Percentiles rank a stretch among this genome's conserved stretches.
These are phyloP conservation scores for Cebidichthys violaceus DNA, from an alignment of 2,113 vertebrate genomes.

Conservation along the genomic window DNA sequence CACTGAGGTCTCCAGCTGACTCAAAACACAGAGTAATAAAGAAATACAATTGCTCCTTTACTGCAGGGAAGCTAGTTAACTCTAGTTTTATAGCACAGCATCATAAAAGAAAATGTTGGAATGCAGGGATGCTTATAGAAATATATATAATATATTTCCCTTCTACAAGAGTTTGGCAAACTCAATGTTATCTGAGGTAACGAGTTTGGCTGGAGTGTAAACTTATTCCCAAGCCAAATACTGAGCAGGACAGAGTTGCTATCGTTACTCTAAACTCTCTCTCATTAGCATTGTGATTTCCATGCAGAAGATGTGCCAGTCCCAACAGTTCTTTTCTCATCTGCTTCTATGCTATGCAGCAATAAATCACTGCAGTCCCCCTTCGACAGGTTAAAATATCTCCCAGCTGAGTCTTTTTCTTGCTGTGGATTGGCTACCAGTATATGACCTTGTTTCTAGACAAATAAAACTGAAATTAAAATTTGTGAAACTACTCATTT, in stretches of 20 bases:
- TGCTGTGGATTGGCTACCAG: not conserved
- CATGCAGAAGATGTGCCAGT: slow-evolving; percentile 3
- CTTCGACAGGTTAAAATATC: not conserved
- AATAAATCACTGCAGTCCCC: not conserved
- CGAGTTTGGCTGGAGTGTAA: not conserved
- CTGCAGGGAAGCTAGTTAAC: not conserved
- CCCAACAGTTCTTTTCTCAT: not conserved
- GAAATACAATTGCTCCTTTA: not conserved
- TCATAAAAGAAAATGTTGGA: not conserved
- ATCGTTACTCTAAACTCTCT: not conserved
- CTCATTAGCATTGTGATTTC: not conserved
- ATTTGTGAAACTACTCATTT: fast-evolving
- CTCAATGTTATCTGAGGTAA: not conserved
- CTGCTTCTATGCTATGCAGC: not conserved
- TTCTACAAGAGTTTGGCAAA: not conserved
- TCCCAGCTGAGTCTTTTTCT: not conserved
- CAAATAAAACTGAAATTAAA: not conserved
- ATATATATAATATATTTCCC: not conserved
- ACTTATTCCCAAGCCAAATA: not conserved
- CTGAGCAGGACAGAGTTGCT: not conserved
- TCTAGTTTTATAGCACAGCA: not conserved
- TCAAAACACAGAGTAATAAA: not conserved
- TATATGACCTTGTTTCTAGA: not conserved
- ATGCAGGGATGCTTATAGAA: not conserved
- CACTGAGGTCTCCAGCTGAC: not conserved